Base-by-base conservation (phyloP, 1,140 invertebrate species). In the Solenopsis invicta region DNA sequence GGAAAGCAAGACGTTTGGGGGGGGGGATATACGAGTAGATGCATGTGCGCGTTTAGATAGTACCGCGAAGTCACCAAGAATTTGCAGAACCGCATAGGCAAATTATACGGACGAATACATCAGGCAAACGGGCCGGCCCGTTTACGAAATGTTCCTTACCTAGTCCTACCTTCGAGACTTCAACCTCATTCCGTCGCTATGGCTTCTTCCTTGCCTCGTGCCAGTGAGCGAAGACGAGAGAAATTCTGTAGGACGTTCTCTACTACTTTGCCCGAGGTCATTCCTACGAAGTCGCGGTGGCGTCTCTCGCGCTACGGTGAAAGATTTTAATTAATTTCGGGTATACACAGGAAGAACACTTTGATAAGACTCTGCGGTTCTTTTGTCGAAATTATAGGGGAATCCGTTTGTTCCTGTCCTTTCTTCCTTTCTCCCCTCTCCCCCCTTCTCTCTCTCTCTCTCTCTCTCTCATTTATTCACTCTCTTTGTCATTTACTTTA, bases 321-420 rank as follows among this genome's bases (percentile, higher is more conserved):
- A 84, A 84, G 86, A 90, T 90, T 90, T 90, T 90, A 89, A 89
- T 90, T 90, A 90, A 89, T 90, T 90, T 85, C 80, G 75, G 66
- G 59, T 78, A 69, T 80, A 75, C 54, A 90, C 34, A 24, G n/a
- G 86, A 37, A 71, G 62, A 78, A 78, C 56, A 78, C 82, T 85
- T 85, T 80, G 76, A 85, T 86, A 80, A 78, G 75, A 59, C 82
- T 76, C 34, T 52, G 41, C 64, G 50, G 45, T 86, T 82, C 77
- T 72, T 87, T 71, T 71, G 77, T 74, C 78, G 45, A 54, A 74
- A 75, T 82, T 82, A 74, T 74, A 34, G 69, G 69, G 16, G 69
- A 84, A 84, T 84, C 54, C 56, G 54, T 84, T 75, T 84, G 80
- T 74, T 72, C 41, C 48, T 24, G n/a, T 52, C 41, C 52, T 34